Evolutionary conservation across 2,797 vertebrate species (phyloP).

Genomic region (Sebastes variabilis): DNA sequence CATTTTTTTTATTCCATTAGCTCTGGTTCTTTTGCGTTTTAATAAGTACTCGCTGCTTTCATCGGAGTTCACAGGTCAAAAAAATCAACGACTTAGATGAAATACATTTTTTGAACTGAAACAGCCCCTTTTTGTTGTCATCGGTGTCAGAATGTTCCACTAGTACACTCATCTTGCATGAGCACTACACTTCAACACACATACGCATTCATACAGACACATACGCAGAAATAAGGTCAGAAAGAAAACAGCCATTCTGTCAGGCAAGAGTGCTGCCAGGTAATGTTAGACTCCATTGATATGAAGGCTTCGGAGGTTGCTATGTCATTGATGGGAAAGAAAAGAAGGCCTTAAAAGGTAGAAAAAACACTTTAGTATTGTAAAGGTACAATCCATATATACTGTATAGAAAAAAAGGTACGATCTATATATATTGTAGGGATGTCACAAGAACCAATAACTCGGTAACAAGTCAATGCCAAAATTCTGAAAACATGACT

Average conservation of each 20-base stretch:
- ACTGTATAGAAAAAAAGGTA: not conserved
- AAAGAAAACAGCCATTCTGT: conserved; percentile 3
- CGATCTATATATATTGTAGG: too few species aligned
- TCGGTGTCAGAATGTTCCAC: not conserved
- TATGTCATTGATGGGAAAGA: not conserved
- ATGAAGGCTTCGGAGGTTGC: not conserved
- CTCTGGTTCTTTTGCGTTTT: not conserved
- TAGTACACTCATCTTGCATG: not conserved
- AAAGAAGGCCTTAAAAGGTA: not conserved
- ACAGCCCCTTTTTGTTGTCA: not conserved
- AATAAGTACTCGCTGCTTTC: not conserved
- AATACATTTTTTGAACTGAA: not conserved
- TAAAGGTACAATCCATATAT: not conserved
- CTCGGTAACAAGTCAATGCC: too few species aligned
- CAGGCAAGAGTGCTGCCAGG: conserved; percentile 2
- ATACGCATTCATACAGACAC: not conserved
- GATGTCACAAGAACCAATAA: too few species aligned
- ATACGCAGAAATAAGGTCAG: not conserved
- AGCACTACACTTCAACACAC: not conserved
- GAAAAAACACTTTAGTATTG: not conserved
- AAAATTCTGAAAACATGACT: too few species aligned
- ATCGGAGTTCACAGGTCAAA: not conserved
- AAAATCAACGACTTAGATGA: not conserved
- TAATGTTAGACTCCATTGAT: not conserved
- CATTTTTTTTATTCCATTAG: not conserved